phyloP scores from a whole-genome alignment of 1,140 invertebrate genomes.

The Drosophila parvula region DNA sequence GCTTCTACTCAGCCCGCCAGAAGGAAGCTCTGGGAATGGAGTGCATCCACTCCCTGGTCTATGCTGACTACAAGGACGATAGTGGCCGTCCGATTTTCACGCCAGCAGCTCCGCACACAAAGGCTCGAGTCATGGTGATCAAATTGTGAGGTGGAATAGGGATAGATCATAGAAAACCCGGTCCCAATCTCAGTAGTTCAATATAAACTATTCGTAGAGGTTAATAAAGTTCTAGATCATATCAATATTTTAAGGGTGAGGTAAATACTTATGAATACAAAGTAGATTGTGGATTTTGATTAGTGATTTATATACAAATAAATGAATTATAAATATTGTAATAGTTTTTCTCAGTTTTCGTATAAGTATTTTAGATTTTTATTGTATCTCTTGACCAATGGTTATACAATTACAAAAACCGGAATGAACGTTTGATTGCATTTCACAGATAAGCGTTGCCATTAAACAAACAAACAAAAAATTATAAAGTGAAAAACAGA shows the following conservation, averaged over 20 bases:
- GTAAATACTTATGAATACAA: too few species aligned
- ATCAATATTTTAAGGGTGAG: too few species aligned
- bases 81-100: constrained; percentile 4
- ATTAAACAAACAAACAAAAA: not conserved
- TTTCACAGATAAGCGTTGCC: not conserved
- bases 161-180: not conserved
- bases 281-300: too few species aligned
- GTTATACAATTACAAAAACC: too few species aligned
- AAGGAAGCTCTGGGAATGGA: constrained; percentile 8
- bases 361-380: not conserved
- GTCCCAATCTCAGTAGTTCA: not conserved
- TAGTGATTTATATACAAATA: too few species aligned
- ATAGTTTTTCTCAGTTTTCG: not conserved
- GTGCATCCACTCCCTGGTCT: constrained; percentile 1
- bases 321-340: not conserved
- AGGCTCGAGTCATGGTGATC: constrained; percentile 6
- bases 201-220: not conserved
- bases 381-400: not conserved
- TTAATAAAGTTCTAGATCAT: too few species aligned
- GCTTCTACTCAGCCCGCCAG: constrained; percentile 10
- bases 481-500: not conserved
- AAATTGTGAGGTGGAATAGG: constrained; percentile 5
- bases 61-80: constrained; percentile 2
- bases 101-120: constrained; percentile 3
- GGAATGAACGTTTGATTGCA: not conserved